Base-by-base conservation (phyloP, 2,113 vertebrate genomes). In the Bettongia penicillata region DNA sequence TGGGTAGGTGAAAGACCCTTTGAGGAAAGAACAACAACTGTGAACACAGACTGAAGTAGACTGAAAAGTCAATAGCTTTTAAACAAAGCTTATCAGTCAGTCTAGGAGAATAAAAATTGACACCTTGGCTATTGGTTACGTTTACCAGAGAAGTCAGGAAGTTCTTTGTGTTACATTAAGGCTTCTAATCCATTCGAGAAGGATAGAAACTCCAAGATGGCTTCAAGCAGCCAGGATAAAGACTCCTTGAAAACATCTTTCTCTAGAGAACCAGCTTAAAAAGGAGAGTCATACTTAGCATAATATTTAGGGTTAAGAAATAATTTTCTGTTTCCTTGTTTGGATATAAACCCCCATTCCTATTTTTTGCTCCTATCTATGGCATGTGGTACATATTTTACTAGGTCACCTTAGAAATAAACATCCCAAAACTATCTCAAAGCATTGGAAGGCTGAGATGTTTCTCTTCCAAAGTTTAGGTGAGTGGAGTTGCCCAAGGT, bases 41-140 rank as follows among this genome's bases (percentile, higher is more conserved):
- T 50, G 94, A 89, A 96, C 93, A 94, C 91, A 97, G 93, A 96
- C 94, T 37, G 93, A 93, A 52, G 95, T 92, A 91, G 53, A 31
- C 53, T 57, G 89, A 53, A 91, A 57, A 97, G 95, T 96, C 96
- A 97, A 95, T 95, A 53, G 92, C 91, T 97, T 98, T 95, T 94
- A 90, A 61, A 19, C 91, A 97, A 97, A 98, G 97, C 97, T 97
- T 95, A 97, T 47, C 94, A 94, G 95, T 97, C 95, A 94, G 93
- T 97, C 96, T 57, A 8, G 37, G 93, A 96, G 94, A 95, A 89
- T 92, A 91, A 55, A 48, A 28, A 48, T 8, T 0, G 89, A 94
- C 93, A 94, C 93, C 77, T 68, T 95, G 93, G 97, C 96, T 97
- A 96, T 95, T 96, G 93, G 97, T 91, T 53, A 23, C 23, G 28